These are phyloP conservation scores for Neoscelio sp. DNA, from an alignment of 2,888 invertebrate genomes.

Conservation along the genomic window DNA sequence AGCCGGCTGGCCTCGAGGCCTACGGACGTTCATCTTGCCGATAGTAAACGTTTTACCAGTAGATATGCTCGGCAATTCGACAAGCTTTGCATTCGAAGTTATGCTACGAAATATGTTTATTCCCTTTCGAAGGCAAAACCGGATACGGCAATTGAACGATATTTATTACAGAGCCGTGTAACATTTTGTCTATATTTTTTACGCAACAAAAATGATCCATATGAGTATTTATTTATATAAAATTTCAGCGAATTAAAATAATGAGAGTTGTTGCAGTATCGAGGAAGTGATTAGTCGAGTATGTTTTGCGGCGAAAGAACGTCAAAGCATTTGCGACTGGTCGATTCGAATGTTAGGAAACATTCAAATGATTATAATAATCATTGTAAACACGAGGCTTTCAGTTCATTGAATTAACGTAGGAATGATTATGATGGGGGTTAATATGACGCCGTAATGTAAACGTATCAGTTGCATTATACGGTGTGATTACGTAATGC, in stretches of 20 bases:
- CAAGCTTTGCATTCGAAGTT: constrained; percentile 55
- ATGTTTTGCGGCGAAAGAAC: constrained; percentile 7
- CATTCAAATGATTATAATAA: constrained; percentile 52
- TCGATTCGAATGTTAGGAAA: constrained; percentile 39
- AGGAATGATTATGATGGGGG: constrained; percentile 24
- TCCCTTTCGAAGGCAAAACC: constrained; percentile 32
- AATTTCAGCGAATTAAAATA: constrained; percentile 33
- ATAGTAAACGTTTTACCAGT: constrained; percentile 54
- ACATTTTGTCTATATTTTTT: constrained; percentile 10
- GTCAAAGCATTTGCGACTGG: too few relatives aligned
- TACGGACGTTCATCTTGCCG: constrained; percentile 56
- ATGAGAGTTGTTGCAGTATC: constrained; percentile 14
- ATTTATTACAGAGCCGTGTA: constrained; percentile 42
- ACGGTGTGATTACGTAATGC: constrained; percentile 34
- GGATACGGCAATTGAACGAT: constrained; percentile 45
- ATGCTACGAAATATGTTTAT: constrained; percentile 52
- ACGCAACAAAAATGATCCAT: constrained; percentile 27
- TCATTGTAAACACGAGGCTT: constrained; percentile 45
- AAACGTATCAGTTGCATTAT: constrained; percentile 28
- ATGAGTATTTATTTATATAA: constrained; percentile 27
- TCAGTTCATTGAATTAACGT: constrained; percentile 43
- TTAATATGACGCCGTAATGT: constrained; percentile 36
- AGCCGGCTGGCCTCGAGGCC: constrained; percentile 56
- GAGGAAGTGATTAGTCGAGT: constrained; percentile 55
- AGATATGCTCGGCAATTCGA: constrained; percentile 48